Conservation (phyloP, 1,140 invertebrate species). For the Coptotermes formosanus region DNA sequence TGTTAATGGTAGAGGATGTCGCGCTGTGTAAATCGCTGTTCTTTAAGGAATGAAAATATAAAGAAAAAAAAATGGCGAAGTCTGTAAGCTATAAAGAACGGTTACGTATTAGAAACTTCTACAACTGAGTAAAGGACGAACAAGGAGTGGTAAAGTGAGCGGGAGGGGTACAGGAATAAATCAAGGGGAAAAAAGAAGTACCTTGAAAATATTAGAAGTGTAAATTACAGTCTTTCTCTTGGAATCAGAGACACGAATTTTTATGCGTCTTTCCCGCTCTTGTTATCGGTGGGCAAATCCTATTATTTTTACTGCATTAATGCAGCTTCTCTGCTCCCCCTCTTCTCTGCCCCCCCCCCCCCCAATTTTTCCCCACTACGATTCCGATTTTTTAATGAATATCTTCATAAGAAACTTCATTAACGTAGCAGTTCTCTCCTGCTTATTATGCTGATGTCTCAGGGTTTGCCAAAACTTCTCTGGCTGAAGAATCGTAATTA, state of each 20-base stretch:
- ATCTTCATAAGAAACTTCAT: not conserved
- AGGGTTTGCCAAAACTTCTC: not conserved
- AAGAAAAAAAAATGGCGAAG: not conserved
- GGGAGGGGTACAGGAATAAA: not conserved
- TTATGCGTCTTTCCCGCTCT: not conserved
- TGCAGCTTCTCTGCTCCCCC: not conserved
- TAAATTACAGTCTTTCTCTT: not conserved
- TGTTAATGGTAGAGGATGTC: no score
- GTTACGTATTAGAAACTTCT: not conserved
- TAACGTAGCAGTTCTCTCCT: not conserved
- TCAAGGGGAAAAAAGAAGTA: not conserved
- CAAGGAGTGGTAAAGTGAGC: not conserved
- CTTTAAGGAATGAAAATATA: not conserved
- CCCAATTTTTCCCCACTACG: not conserved
- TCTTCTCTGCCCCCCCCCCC: no score
- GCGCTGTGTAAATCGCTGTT: no score
- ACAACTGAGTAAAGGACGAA: not conserved
- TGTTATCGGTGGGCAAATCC: not conserved
- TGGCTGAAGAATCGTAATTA: not conserved
- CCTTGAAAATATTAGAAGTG: not conserved
- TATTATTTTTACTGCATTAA: slow-evolving; percentile 12
- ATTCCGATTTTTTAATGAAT: slow-evolving; percentile 7
- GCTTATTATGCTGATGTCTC: not conserved
- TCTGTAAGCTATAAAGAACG: not conserved
- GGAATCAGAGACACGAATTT: slow-evolving; percentile 4